A percentile compares a stretch with the other conserved stretches of the same genome.
Conservation (phyloP, 1,140 invertebrate species). For the Cylas formicarius region DNA sequence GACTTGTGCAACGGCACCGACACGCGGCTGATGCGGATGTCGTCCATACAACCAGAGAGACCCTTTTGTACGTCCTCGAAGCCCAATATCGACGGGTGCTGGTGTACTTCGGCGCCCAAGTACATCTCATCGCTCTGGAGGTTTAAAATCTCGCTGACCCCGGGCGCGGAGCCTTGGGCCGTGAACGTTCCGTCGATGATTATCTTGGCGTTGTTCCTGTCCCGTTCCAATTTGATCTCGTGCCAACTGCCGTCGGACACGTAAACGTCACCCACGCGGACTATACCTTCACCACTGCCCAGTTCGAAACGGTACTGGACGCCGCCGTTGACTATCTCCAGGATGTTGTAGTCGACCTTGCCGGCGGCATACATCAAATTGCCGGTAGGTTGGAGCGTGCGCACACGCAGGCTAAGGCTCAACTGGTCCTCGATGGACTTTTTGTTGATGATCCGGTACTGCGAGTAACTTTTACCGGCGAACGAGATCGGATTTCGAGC, state of each 20-base stretch:
- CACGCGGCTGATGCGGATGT: constrained; percentile 70
- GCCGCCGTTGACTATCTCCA: constrained; percentile 77
- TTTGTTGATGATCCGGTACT: constrained; percentile 68
- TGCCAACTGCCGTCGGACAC: constrained; percentile 90
- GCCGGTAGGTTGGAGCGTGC: constrained; percentile 73
- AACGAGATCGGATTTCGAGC: constrained; percentile 71
- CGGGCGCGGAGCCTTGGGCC: constrained; percentile 72
- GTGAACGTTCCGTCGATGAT: constrained; percentile 71
- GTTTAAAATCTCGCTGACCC: constrained; percentile 76
- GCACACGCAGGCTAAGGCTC: constrained; percentile 68
- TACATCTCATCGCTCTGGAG: constrained; percentile 78
- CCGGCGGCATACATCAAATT: constrained; percentile 81
- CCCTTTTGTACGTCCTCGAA: constrained; percentile 72
- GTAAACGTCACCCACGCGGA: constrained; percentile 63
- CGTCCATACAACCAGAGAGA: constrained; percentile 86
- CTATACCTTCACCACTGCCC: constrained; percentile 83
- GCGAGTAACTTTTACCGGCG: constrained; percentile 75
- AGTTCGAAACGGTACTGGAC: constrained; percentile 86
- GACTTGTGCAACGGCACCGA: constrained; percentile 69
- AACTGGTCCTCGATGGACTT: constrained; percentile 73
- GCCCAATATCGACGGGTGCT: constrained; percentile 59
- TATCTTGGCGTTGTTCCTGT: constrained; percentile 69
- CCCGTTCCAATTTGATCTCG: constrained; percentile 71
- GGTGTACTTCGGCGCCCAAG: constrained; percentile 74
- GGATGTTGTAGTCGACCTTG: constrained; percentile 79